Base-by-base conservation (phyloP, 2,113 vertebrate species). In the Centropus unirufus region DNA sequence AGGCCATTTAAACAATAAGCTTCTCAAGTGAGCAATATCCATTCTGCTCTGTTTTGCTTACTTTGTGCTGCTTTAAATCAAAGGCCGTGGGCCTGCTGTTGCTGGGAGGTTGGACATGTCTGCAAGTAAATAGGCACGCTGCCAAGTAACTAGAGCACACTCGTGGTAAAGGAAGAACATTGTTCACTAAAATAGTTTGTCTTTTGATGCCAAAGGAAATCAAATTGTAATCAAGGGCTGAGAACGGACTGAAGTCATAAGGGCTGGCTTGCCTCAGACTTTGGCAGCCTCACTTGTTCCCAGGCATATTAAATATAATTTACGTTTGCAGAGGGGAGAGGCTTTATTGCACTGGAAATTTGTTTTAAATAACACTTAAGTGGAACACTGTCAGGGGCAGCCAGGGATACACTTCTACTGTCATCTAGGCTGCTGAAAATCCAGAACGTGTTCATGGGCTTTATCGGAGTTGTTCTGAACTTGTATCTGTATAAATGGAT, bases 151-250 rank as follows among this genome's bases (percentile, higher is more conserved):
- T 90, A 84, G 95, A 96, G 95, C 97, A 98, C 90, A 82, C 97
- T 97, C 97, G 97, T 96, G 93, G 87, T 98, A 97, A 96, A 98
- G 98, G 98, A 99, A 99, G 98, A 98, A 98, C 98, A 98, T 99
- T 99, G 99, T 99, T 97, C 97, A 98, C 98, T 94, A 98, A 99
- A 99, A 99, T 99, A 99, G 98, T 97, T 97, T 97, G 97, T 83
- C 97, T 98, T 98, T 98, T 98, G 97, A 98, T 98, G 98, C 97
- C 97, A 95, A 95, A 99, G 99, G 99, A 99, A 99, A 99, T 98
- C 97, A 98, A 98, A 98, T 98, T 97, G 97, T 98, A 98, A 98
- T 96, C 97, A 97, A 97, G 96, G 97, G 92, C 97, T 98, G 98
- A 98, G 98, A 98, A 98, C 92, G 84, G 96, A 97, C 98, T 99